Percentiles rank a stretch among this genome's conserved stretches.
These are phyloP conservation scores for Galerucella calmariensis DNA, from an alignment of 2,888 invertebrate genomes.

Conservation along the genomic window DNA sequence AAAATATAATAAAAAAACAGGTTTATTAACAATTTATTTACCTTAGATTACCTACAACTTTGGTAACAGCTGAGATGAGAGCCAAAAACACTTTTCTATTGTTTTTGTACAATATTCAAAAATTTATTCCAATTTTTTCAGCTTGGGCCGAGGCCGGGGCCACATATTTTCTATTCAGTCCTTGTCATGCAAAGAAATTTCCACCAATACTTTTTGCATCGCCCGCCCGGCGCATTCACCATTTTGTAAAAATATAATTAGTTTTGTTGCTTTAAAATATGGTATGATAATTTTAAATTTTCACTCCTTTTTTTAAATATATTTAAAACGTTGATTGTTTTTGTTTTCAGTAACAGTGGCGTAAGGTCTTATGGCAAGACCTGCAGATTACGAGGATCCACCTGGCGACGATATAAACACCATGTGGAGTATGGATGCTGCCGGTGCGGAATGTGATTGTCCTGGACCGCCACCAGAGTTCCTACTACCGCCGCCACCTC, in stretches of 20 bases:
- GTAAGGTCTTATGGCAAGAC: slow-evolving; percentile 58
- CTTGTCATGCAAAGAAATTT: background rate
- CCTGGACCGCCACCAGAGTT: slow-evolving; percentile 82
- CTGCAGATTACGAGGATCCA: slow-evolving; percentile 59
- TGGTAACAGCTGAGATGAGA: too few relatives aligned
- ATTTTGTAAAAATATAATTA: too few relatives aligned
- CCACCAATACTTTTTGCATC: too few relatives aligned
- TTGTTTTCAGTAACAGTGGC: slow-evolving; percentile 48
- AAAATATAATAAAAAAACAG: too few relatives aligned
- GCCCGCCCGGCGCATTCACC: too few relatives aligned
- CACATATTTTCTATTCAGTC: background rate
- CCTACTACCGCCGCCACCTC: slow-evolving; percentile 78
- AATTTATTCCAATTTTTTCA: too few relatives aligned
- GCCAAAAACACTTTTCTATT: too few relatives aligned
- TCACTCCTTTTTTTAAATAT: background rate
- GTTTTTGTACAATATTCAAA: too few relatives aligned
- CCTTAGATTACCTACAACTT: too few relatives aligned
- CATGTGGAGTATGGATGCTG: slow-evolving; percentile 79
- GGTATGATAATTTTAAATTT: background rate
- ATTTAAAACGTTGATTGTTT: background rate
- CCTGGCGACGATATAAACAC: slow-evolving; percentile 60
- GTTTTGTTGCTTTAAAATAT: too few relatives aligned
- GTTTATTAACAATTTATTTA: too few relatives aligned
- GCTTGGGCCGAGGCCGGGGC: too few relatives aligned
- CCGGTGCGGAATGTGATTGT: slow-evolving; percentile 81